Evolutionary conservation across 2,888 invertebrate species (phyloP).

Genomic region (Apocheima hispidaria): DNA sequence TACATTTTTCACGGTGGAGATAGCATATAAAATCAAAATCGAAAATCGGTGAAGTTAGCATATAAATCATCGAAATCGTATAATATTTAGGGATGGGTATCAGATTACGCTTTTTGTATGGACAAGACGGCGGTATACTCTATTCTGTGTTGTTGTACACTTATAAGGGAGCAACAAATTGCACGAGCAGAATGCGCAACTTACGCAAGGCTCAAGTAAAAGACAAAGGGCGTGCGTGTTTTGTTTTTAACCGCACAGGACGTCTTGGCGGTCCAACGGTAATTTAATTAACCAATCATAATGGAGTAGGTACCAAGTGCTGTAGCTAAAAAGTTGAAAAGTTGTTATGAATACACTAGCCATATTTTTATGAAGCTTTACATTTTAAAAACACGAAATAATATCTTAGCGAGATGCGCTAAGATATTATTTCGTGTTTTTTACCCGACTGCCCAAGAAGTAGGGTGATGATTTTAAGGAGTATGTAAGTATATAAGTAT

Average conservation of each 20-base stretch:
- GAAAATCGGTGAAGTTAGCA: too few species aligned
- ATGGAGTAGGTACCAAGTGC: background rate
- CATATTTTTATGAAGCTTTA: background rate
- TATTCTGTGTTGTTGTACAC: slow-evolving; percentile 13
- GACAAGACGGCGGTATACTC: too few species aligned
- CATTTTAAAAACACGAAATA: background rate
- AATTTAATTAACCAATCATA: slow-evolving; percentile 54
- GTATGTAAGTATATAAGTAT: too few species aligned
- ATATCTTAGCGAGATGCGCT: too few species aligned
- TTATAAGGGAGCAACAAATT: slow-evolving; percentile 47
- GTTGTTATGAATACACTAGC: background rate
- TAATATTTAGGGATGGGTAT: too few species aligned
- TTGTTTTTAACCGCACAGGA: slow-evolving; percentile 72
- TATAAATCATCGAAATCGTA: too few species aligned
- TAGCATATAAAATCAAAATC: too few species aligned
- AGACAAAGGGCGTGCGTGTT: slow-evolving; percentile 63
- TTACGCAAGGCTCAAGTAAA: slow-evolving; percentile 52
- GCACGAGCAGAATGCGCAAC: slow-evolving; percentile 57
- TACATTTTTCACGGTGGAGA: too few species aligned
- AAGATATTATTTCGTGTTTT: too few species aligned
- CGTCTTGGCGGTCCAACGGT: slow-evolving; percentile 66
- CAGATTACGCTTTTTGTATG: too few species aligned
- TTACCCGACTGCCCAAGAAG: too few species aligned
- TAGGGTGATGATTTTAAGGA: too few species aligned
- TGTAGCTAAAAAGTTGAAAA: background rate